Percentiles rank a stretch among this genome's conserved stretches.
These are phyloP conservation scores for Diplolepis rosae DNA, from an alignment of 2,888 invertebrate genomes.

Conservation along the genomic window DNA sequence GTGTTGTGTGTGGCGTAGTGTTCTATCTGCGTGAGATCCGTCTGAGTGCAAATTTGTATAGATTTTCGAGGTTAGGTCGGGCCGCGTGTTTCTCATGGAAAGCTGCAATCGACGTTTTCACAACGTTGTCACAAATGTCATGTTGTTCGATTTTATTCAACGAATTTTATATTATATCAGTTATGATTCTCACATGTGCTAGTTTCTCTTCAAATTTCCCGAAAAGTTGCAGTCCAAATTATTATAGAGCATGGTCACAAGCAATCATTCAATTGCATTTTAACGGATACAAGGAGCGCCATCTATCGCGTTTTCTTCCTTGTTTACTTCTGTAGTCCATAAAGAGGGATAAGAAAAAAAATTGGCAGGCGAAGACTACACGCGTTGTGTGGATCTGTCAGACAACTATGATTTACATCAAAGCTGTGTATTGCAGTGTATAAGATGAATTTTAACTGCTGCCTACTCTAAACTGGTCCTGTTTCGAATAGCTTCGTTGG, in stretches of 20 bases:
- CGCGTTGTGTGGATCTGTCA: slow-evolving; percentile 22
- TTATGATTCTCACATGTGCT: slow-evolving; percentile 30
- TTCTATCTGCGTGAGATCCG: slow-evolving; percentile 40
- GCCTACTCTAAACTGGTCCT: background rate
- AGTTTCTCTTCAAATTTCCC: slow-evolving; percentile 29
- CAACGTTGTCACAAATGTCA: slow-evolving; percentile 32
- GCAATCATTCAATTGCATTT: slow-evolving; percentile 10
- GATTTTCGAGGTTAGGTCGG: slow-evolving; percentile 49
- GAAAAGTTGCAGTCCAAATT: slow-evolving; percentile 11
- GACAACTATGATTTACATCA: background rate
- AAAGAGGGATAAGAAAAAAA: slow-evolving; percentile 9
- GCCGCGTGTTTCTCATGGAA: slow-evolving; percentile 31
- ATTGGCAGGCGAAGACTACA: slow-evolving; percentile 12
- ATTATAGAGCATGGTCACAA: background rate
- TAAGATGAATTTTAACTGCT: background rate
- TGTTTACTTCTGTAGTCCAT: slow-evolving; percentile 3
- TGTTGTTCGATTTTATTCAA: slow-evolving; percentile 34
- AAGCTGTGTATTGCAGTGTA: background rate
- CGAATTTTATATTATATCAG: background rate
- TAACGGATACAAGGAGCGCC: background rate
- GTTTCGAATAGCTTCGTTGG: background rate
- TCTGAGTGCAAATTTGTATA: slow-evolving; percentile 21
- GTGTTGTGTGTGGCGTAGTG: slow-evolving; percentile 46
- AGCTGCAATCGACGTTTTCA: slow-evolving; percentile 11
- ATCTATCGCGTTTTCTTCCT: background rate